Percentiles rank a stretch among this genome's conserved stretches.
These are phyloP conservation scores for Elysia chlorotica DNA, from an alignment of 1,140 invertebrate genomes.

Conservation along the genomic window DNA sequence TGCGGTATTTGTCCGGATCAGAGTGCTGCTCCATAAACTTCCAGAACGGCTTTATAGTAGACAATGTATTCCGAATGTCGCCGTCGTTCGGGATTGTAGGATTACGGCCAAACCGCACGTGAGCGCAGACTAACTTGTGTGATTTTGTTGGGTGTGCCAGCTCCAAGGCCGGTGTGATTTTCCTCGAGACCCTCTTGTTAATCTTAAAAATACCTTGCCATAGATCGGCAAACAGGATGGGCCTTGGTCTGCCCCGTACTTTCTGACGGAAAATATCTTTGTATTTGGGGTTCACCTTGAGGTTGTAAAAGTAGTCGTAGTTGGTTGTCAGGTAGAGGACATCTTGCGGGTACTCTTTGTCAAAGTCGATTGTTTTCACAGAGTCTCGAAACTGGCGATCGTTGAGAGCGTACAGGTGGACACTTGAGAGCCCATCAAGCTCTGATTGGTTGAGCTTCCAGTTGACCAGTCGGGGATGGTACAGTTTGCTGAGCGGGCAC, in stretches of 20 bases:
- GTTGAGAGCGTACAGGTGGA: conserved; percentile 30
- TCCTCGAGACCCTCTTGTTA: conserved; percentile 29
- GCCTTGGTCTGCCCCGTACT: conserved; percentile 25
- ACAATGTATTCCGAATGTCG: conserved; percentile 29
- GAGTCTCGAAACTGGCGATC: conserved; percentile 30
- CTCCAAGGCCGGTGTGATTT: conserved; percentile 20
- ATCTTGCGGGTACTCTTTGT: conserved; percentile 34
- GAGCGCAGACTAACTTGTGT: conserved; percentile 35
- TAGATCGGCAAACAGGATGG: conserved; percentile 31
- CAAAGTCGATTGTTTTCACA: conserved; percentile 28
- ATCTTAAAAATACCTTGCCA: conserved; percentile 35
- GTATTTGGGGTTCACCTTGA: conserved; percentile 34
- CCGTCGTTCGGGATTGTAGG: conserved; percentile 35
- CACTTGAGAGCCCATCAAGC: conserved; percentile 23
- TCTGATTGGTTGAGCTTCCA: conserved; percentile 30
- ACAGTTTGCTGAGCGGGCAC: conserved; percentile 28
- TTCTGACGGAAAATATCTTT: conserved; percentile 27
- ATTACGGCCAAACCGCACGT: conserved; percentile 35
- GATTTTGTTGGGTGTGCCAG: conserved; percentile 18
- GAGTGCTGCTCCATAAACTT: conserved; percentile 30
- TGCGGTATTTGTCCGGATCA: conserved; percentile 26
- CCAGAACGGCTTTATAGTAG: conserved; percentile 30
- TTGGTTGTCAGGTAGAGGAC: conserved; percentile 37
- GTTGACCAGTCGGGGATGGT: conserved; percentile 32
- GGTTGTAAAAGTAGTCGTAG: conserved; percentile 35